Base-by-base conservation (phyloP, 1,140 invertebrate species). In the Monochamus saltuarius region DNA sequence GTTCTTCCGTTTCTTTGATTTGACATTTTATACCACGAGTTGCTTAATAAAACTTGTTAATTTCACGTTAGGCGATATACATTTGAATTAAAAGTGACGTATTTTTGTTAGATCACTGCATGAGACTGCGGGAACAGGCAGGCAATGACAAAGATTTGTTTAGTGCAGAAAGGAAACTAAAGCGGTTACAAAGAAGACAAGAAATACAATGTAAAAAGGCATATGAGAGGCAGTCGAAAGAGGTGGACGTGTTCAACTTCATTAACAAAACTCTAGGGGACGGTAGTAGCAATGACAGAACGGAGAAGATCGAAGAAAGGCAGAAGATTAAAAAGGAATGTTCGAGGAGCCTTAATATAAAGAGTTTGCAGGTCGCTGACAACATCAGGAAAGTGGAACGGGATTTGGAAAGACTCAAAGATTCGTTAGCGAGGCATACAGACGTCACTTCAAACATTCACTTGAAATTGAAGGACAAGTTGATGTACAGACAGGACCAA, bases 191-290 rank as follows among this genome's bases (percentile, higher is more conserved):
- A 74, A 83, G 82, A 65, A 87, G 82, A 73, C 81, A 87, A 75
- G 83, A 86, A 68, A 79, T 81, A 39, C 77, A 82, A 43, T 82
- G 83, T 61, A 79, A 83, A 61, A 84, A 82, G 69, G 79, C 81
- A 42, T 90, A 86, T 65, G 82, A 84, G 63, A 82, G 84, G 40
- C 76, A 84, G 56, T 78, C 75, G 7, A 80, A 84, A 60, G 75
- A 79, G 64, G 79, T 78, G 50, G 83, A 88, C 76, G 85, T 94
- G 9, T 94, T 95, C 76, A 87, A 89, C 72, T 91, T 94, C 70
- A 83, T 95, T 9, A 95, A 95, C 72, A 82, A 80, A 37, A 87
- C 85, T 50, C 74, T 94, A 38, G 74, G 75, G 38, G 71, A 11
- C 17, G 16, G 22, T 14, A 64, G 51, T 56, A 49, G 38, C 4